These are phyloP conservation scores for Rhinopomastus cyanomelas DNA, from an alignment of 2,113 vertebrate species.

Conservation along the genomic window DNA sequence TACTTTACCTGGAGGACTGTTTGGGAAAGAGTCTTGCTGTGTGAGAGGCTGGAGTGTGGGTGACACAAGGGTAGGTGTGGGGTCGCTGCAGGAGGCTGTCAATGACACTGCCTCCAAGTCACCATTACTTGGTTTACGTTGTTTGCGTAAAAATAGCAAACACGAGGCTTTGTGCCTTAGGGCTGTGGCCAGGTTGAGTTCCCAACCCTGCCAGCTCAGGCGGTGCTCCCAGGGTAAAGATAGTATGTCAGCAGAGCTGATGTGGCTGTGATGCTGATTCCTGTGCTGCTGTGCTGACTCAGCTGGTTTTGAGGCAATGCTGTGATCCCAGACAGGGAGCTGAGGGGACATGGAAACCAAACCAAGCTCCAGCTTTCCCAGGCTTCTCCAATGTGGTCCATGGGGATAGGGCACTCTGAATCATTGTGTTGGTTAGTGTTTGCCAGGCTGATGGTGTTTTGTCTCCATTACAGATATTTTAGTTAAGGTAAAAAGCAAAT, in stretches of 20 bases:
- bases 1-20: neutral
- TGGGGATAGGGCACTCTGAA: neutral
- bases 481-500: neutral
- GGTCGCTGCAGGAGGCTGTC: neutral
- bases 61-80: fast-evolving
- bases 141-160: neutral
- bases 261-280: neutral
- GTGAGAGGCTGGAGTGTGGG: fast-evolving
- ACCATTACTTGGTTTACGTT: neutral
- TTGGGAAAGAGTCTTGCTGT: fast-evolving
- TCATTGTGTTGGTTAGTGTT: fast-evolving
- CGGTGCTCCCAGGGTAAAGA: fast-evolving
- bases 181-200: neutral
- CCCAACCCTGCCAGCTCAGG: fast-evolving
- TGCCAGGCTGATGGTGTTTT: neutral
- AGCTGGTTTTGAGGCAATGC: neutral
- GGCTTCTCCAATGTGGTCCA: neutral
- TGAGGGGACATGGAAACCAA: neutral
- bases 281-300: neutral
- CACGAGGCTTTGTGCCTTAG: neutral
- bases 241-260: fast-evolving
- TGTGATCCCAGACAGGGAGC: neutral
- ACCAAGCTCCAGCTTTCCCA: neutral
- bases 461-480: neutral
- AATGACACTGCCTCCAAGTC: fast-evolving